Conservation (phyloP, 2,888 invertebrate genomes). For the Sesia apiformis region DNA sequence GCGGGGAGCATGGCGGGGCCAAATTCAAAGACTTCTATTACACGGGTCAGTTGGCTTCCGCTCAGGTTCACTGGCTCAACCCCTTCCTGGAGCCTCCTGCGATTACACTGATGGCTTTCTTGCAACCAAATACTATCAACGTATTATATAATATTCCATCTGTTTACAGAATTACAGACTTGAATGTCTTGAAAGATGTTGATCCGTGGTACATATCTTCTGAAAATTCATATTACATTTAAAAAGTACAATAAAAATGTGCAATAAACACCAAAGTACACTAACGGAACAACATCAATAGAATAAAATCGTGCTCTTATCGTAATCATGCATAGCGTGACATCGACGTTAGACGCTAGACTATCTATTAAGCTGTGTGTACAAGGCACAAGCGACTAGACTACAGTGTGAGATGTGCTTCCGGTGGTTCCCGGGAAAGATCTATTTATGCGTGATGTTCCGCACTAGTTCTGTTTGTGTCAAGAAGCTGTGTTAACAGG, state of each 20-base stretch:
- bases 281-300: conserved; percentile 1
- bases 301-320: conserved; percentile 59
- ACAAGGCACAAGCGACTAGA: conserved; percentile 57
- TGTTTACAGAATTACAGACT: neutral
- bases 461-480: conserved; percentile 59
- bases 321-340: conserved; percentile 71
- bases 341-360: conserved; percentile 55
- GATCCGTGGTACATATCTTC: neutral
- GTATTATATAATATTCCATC: neutral
- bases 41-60: conserved; percentile 55
- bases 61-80: conserved; percentile 47
- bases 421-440: conserved; percentile 73
- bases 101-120: conserved; percentile 41
- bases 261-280: neutral
- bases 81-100: conserved; percentile 39
- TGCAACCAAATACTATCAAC: conserved; percentile 19
- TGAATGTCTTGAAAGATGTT: neutral
- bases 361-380: conserved; percentile 50
- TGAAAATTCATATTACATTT: neutral
- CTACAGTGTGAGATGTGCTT: conserved; percentile 62
- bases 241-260: neutral
- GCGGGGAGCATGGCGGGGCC: neutral
- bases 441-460: conserved; percentile 71
- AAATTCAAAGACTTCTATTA: conserved; percentile 43
- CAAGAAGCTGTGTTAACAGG: conserved; percentile 56